Evolutionary conservation across 2,797 vertebrate genomes (phyloP).

Genomic region (Sparus aurata): DNA sequence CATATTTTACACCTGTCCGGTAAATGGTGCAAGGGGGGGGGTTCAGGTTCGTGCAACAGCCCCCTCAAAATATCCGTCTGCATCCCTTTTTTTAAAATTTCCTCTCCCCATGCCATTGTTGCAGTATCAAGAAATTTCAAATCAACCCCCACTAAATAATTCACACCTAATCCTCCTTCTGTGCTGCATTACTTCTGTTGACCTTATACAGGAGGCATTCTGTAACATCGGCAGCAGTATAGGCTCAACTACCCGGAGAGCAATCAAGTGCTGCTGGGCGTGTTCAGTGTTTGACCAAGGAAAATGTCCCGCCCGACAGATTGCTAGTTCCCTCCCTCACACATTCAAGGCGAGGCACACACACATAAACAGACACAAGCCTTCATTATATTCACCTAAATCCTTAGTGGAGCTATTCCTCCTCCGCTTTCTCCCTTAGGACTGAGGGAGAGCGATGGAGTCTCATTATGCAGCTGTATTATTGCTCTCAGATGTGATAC

Average conservation of each 20-base stretch:
- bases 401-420: constrained; percentile 14
- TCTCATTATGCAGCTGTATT: constrained; percentile 18
- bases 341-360: not conserved
- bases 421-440: not conserved
- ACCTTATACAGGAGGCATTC: constrained; percentile 26
- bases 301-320: constrained; percentile 7
- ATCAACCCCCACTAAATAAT: constrained; percentile 72
- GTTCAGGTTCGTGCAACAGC: no score
- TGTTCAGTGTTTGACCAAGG: constrained; percentile 24
- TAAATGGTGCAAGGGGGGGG: no score
- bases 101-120: not conserved
- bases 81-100: constrained; percentile 1
- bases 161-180: constrained; percentile 51
- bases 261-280: constrained; percentile 1
- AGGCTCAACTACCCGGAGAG: constrained; percentile 20
- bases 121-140: constrained; percentile 53
- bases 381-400: constrained; percentile 28
- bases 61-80: no score
- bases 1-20: no score
- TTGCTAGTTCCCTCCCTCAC: not conserved
- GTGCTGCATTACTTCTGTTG: constrained; percentile 58
- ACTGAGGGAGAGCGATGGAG: constrained; percentile 1
- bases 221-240: constrained; percentile 9
- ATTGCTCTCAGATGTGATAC: constrained; percentile 27
- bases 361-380: not conserved